Conservation (phyloP, 2,797 vertebrate species). For the Falco novaeseelandiae region DNA sequence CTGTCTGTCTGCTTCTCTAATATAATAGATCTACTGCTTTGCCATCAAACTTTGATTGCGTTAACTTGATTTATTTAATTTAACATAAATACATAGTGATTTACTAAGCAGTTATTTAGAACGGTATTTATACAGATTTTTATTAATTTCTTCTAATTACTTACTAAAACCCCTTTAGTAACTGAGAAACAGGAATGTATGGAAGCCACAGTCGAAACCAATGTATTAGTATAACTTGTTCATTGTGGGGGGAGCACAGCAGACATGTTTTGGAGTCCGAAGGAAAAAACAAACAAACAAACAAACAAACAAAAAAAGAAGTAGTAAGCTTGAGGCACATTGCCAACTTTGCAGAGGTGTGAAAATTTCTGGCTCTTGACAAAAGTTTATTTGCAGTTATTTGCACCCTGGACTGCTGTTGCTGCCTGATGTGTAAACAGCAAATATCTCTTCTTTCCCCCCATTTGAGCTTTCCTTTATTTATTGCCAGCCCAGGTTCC, state of each 20-base stretch:
- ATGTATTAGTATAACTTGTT: neutral
- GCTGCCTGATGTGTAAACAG: neutral
- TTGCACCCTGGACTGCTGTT: conserved; percentile 11
- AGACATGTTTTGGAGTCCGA: neutral
- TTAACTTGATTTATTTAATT: conserved; percentile 19
- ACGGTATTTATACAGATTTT: neutral
- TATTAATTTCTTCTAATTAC: conserved; percentile 17
- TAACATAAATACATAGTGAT: neutral
- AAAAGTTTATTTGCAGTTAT: conserved; percentile 39
- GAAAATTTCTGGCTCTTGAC: conserved; percentile 16
- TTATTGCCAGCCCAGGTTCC: neutral
- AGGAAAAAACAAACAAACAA: neutral
- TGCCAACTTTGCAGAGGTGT: neutral
- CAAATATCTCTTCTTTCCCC: neutral
- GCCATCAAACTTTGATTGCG: neutral
- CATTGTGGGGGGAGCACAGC: neutral
- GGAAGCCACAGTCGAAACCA: neutral
- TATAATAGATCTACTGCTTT: neutral
- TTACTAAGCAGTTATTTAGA: conserved; percentile 3
- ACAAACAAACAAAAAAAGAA: neutral
- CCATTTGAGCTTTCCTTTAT: neutral
- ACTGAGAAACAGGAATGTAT: neutral
- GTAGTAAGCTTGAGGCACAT: neutral
- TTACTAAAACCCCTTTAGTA: neutral
- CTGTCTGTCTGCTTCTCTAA: conserved; percentile 29